Base-by-base conservation (phyloP, 1,140 invertebrate species). In the Heliconius hermathena region DNA sequence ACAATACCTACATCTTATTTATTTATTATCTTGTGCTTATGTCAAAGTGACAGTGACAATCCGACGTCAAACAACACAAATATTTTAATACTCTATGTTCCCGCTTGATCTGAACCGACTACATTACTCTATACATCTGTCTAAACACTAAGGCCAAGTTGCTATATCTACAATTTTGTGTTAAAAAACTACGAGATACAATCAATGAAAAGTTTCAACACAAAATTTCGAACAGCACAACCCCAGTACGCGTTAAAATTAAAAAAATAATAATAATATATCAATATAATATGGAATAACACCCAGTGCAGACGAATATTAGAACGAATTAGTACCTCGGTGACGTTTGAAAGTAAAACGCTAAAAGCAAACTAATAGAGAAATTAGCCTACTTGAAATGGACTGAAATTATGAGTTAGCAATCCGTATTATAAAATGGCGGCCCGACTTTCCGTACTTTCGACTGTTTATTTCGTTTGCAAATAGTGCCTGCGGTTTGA, bases 121-220 rank as follows among this genome's bases (percentile, higher is more conserved):
- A 92, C 83, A 81, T 83, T 88, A 84, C 83, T 87, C 87, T 90
- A 89, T 90, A 90, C 83, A 90, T 91, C 87, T 89, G 88, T 90
- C 90, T 91, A 92, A 88, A 80, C 81, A 87, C 92, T 94, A 94
- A 93, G 92, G 92, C 91, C 88, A 88, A 89, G 87, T 85, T 83
- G 92, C 92, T 94, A 92, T 94, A 94, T 92, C 90, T 92, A 93
- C 88, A 93, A 92, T 93, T 93, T 90, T 91, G 91, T 93, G 91
- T 92, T 91, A 88, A 88, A 46, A 89, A 80, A 77, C 60, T 71
- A 79, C 20, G 26, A 36, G 29, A 54, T 33, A 72, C 29, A 52
- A 20, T 71, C 49, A 77, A 77, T 74, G 49, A 79, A 54, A 74
- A 81, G 81, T 84, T 86, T 78, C 83, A 91, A 94, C 90, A 94